Evolutionary conservation across 53 echinoderm and acorn worm species (phyloP).

Genomic region (Astropecten irregularis): DNA sequence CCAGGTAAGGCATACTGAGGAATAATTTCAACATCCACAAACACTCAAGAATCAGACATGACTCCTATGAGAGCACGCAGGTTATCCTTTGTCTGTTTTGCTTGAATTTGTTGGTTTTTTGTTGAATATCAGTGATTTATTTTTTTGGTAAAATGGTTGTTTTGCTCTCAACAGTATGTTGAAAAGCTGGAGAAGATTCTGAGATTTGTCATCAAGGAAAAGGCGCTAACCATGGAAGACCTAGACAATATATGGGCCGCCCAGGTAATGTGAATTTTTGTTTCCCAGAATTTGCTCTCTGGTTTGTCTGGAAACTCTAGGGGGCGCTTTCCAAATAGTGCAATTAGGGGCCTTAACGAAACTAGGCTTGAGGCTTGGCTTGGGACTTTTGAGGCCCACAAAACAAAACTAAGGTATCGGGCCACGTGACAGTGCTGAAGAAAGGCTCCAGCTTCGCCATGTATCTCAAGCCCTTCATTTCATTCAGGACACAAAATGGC

Average conservation of each 20-base stretch:
- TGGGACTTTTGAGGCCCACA: too few species aligned
- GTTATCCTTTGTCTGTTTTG: too few species aligned
- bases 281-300: too few species aligned
- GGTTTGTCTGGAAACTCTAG: not conserved
- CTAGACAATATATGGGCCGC: constrained; percentile 99
- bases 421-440: too few species aligned
- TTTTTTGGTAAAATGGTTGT: not conserved
- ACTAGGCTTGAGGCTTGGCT: too few species aligned
- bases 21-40: not conserved
- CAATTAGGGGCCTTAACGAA: too few species aligned
- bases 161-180: constrained; percentile 70
- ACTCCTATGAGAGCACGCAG: too few species aligned
- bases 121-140: not conserved
- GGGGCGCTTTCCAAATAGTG: too few species aligned
- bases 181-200: constrained; percentile 94
- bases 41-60: not conserved
- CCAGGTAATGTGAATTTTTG: constrained; percentile 64
- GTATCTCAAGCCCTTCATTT: too few species aligned
- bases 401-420: too few species aligned
- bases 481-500: too few species aligned
- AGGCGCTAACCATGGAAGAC: constrained; percentile 94
- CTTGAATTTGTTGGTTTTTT: not conserved
- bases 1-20: constrained; percentile 69
- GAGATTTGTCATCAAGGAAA: constrained; percentile 97
- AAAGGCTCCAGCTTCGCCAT: too few species aligned